Evolutionary conservation across 2,888 invertebrate species (phyloP).

Genomic region (Clanis bilineata): DNA sequence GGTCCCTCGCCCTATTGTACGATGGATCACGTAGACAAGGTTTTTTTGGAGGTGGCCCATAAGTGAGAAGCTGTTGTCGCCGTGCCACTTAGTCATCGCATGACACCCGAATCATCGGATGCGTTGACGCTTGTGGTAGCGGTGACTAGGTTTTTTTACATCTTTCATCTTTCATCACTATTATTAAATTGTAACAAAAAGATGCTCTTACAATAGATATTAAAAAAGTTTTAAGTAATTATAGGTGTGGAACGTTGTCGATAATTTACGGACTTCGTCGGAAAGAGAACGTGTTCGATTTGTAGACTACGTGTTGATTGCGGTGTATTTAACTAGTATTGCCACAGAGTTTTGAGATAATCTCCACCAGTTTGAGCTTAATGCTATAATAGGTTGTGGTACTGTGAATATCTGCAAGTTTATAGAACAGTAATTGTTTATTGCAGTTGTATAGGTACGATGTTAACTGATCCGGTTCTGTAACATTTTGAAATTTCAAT

Average conservation of each 20-base stretch:
- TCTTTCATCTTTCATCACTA: not conserved
- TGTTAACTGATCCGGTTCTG: not conserved
- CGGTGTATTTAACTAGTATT: not conserved
- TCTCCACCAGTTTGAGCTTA: not conserved
- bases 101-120: slow-evolving; percentile 27
- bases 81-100: slow-evolving; percentile 45
- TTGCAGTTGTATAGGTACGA: not conserved
- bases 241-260: no score
- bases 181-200: not conserved
- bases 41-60: slow-evolving; percentile 38
- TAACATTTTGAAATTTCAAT: not conserved
- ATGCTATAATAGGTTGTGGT: not conserved
- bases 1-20: slow-evolving; percentile 49
- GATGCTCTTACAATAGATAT: not conserved
- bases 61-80: slow-evolving; percentile 34
- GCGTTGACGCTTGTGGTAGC: not conserved
- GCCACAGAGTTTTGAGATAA: not conserved
- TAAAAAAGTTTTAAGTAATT: not conserved
- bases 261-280: not conserved
- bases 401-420: not conserved
- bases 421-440: not conserved
- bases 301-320: not conserved
- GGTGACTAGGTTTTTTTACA: not conserved
- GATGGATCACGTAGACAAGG: slow-evolving; percentile 44
- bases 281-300: not conserved